Base-by-base conservation (phyloP, 1,140 invertebrate genomes). In the Zeugodacus cucurbitae region DNA sequence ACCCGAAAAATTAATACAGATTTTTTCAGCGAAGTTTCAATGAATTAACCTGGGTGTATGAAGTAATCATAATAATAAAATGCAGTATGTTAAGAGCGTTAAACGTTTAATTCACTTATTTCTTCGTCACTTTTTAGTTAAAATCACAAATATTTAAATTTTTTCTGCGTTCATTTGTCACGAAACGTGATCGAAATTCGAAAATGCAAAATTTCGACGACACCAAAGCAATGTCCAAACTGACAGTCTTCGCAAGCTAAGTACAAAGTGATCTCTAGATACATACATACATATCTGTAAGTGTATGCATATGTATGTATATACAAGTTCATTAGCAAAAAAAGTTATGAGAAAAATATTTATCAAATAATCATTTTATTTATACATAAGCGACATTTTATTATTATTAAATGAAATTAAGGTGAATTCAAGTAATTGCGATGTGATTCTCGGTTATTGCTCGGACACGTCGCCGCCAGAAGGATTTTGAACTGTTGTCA, bases 391-490 rank as follows among this genome's bases (percentile, higher is more conserved):
- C 22, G 74, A 82, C 74, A 48, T 82, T 82, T 82, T 82, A 82
- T 82, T 82, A 82, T 82, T 82, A 82, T 82, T 82, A 82, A 82
- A 82, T 48, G 74, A 82, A 82, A 29, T 82, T 82, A 82, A 82
- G 44, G 41, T 82, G 74, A 82, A 82, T 82, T 54, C 17, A 82
- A 82, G 74, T 82, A 26, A 82, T 82, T 82, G 37, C 22, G 41
- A 48, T 82, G 74, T 48, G 74, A 54, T 48, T 44, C 74, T 8
- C 74, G 74, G 74, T 82, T 82, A 54, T 82, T 82, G 74, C 74
- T 82, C 74, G 41, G 22, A 41, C 74, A 82, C n/a, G 74, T 82
- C 74, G 74, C 74, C 41, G 74, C 22, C 41, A 48, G 48, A 82
- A 82, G 74, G 74, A 82, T 82, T 82, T 82, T 82, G 74, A 82